Evolutionary conservation across 2,888 invertebrate genomes (phyloP).

Genomic region (Dorcus parallelipipedus): DNA sequence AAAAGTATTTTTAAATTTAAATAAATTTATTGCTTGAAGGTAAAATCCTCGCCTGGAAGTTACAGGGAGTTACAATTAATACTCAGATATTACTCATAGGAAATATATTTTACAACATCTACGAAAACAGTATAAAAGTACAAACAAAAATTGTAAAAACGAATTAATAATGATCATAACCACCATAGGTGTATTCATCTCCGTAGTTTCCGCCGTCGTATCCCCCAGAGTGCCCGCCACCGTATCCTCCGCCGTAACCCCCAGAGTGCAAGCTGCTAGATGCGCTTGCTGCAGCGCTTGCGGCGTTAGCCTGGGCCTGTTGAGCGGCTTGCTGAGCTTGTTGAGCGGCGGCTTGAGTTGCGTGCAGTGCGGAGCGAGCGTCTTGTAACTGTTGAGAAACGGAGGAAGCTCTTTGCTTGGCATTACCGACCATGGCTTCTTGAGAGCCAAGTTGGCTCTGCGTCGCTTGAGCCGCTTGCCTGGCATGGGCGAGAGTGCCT

Average conservation of each 20-base stretch:
- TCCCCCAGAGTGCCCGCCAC: slow-evolving; percentile 50
- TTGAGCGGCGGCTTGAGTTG: slow-evolving; percentile 67
- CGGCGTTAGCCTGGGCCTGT: slow-evolving; percentile 72
- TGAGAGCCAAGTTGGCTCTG: slow-evolving; percentile 73
- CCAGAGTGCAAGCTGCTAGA: background rate
- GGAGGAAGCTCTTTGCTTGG: slow-evolving; percentile 64
- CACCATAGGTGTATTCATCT: slow-evolving; percentile 46
- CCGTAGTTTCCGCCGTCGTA: slow-evolving; percentile 54
- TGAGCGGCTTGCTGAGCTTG: slow-evolving; percentile 68
- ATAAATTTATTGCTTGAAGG: too few species aligned
- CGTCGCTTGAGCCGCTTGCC: slow-evolving; percentile 69
- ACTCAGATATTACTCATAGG: too few species aligned
- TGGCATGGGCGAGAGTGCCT: slow-evolving; percentile 70
- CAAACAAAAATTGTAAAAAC: too few species aligned
- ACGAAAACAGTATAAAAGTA: too few species aligned
- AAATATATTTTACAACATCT: too few species aligned
- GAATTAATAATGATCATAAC: slow-evolving; percentile 5
- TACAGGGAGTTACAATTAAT: too few species aligned
- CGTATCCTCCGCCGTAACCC: slow-evolving; percentile 5
- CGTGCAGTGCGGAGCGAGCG: slow-evolving; percentile 70
- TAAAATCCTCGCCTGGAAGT: too few species aligned
- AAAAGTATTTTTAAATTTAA: too few species aligned
- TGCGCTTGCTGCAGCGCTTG: slow-evolving; percentile 58
- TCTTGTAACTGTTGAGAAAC: slow-evolving; percentile 65
- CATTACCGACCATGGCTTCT: slow-evolving; percentile 73